Evolutionary conservation across 2,797 vertebrate species (phyloP).

Genomic region (Silurus lanzhouensis): DNA sequence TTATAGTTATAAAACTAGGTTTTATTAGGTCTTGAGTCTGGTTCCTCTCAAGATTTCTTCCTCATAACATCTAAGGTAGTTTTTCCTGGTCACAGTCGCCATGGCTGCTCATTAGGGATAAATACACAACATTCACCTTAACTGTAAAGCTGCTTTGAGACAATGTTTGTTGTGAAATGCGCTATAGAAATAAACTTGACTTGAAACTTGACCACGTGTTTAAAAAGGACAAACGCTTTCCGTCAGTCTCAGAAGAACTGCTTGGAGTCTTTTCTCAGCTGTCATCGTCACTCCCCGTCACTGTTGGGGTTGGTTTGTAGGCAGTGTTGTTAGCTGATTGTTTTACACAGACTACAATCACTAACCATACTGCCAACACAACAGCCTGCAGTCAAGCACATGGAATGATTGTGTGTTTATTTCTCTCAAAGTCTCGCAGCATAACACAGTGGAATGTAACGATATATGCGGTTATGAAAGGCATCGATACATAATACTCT

Average conservation of each 20-base stretch:
- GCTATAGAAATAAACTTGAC: too few species aligned
- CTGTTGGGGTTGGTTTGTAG: slow-evolving; percentile 83
- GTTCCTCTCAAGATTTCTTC: too few species aligned
- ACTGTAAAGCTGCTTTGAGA: too few species aligned
- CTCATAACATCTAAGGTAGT: too few species aligned
- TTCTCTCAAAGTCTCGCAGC: neutral
- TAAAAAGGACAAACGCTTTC: neutral
- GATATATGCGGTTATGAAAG: neutral
- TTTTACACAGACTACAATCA: slow-evolving; percentile 77
- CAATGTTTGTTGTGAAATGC: too few species aligned
- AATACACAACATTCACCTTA: too few species aligned
- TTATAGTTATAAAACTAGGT: too few species aligned
- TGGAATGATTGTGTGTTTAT: neutral
- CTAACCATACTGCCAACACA: slow-evolving; percentile 85
- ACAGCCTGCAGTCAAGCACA: slow-evolving; percentile 59
- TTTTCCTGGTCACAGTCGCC: too few species aligned
- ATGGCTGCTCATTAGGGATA: too few species aligned
- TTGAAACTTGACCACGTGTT: too few species aligned
- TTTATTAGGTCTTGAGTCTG: too few species aligned
- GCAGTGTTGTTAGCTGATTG: slow-evolving; percentile 96
- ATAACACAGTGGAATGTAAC: neutral
- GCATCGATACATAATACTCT: neutral
- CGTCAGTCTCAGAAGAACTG: neutral
- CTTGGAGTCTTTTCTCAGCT: neutral
- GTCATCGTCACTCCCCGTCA: neutral